phyloP scores from a whole-genome alignment of 1,140 invertebrate genomes.

The Rhynchophorus ferrugineus region DNA sequence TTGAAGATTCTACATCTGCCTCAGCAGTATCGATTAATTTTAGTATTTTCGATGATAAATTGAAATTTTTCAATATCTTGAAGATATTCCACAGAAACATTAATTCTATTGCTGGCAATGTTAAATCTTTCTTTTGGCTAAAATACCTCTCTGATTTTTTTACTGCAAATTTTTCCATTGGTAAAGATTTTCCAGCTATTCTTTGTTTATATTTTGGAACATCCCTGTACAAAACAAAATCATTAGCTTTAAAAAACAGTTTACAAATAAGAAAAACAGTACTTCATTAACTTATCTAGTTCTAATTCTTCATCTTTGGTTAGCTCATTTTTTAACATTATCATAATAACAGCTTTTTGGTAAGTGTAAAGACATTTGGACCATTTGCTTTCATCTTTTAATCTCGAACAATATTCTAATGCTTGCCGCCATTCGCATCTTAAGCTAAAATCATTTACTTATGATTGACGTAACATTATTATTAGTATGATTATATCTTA shows the following conservation, averaged over 20 bases:
- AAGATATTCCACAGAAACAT: conserved; percentile 94
- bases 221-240: conserved; percentile 49
- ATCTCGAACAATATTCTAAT: conserved; percentile 59
- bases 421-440: conserved; percentile 64
- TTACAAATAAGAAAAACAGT: conserved; percentile 18
- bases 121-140: conserved; percentile 62
- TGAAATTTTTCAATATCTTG: conserved; percentile 66
- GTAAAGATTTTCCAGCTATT: conserved; percentile 92
- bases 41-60: conserved; percentile 61
- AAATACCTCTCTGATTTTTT: conserved; percentile 75
- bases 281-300: conserved; percentile 56
- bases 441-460: conserved; percentile 40
- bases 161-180: conserved; percentile 92
- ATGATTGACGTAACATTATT: neutral
- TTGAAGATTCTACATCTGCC: conserved; percentile 29
- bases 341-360: conserved; percentile 74
- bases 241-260: conserved; percentile 2
- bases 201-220: conserved; percentile 77
- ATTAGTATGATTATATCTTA: conserved; percentile 5
- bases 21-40: conserved; percentile 63
- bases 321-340: conserved; percentile 57
- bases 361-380: conserved; percentile 87
- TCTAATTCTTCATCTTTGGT: conserved; percentile 45
- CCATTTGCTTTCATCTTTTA: conserved; percentile 80
- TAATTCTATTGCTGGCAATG: conserved; percentile 79